Evolutionary conservation across 2,797 vertebrate species (phyloP), one percentile per base, ranked within the genome.

Genomic region (Hydrocynus forskahlii): DNA sequence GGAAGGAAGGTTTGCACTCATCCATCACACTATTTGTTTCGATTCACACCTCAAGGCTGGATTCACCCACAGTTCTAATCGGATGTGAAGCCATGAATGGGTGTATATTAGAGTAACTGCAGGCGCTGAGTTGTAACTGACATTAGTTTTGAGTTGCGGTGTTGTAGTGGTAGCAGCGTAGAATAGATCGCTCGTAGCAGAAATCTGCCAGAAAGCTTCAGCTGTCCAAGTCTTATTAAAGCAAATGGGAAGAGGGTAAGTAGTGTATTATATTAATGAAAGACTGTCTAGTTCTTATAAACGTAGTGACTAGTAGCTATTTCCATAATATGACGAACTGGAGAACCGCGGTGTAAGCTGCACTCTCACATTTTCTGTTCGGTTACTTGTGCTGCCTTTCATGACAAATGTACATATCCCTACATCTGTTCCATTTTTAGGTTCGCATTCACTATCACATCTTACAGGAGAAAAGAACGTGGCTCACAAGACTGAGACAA

Each of bases 401-500:
- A 70, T 55, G 55, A 60, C 67, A 71, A 72, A 76, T n/a, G 29
- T 54, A 71, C 25, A 70, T 12, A 70, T 75, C 45, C 66, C 55
- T 70, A 25, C 50, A 25, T 54, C 66, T 0, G 29, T 62, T 71
- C 21, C 4, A 75, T 63, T 13, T 21, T 43, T 60, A 45, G 4
- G 23, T 14, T 64, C 17, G 7, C 9, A 14, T 19, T 48, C 40
- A 59, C 17, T 1, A 25, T 60, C 45, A 25, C 17, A 52, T 35
- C 71, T 14, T 45, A 9, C 40, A 63, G 50, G 21, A 69, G 13
- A 35, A 17, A 14, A 71, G 25, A 45, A 13, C n/a, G 52, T 7
- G 38, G 40, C 43, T 81, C 71, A 40, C 52, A 13, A 78, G 43
- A 93, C 93, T 94, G 93, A 94, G 93, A 94, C 93, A 93, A 94